These are phyloP conservation scores for Gila orcuttii DNA, from an alignment of 2,113 vertebrate species.

Conservation along the genomic window DNA sequence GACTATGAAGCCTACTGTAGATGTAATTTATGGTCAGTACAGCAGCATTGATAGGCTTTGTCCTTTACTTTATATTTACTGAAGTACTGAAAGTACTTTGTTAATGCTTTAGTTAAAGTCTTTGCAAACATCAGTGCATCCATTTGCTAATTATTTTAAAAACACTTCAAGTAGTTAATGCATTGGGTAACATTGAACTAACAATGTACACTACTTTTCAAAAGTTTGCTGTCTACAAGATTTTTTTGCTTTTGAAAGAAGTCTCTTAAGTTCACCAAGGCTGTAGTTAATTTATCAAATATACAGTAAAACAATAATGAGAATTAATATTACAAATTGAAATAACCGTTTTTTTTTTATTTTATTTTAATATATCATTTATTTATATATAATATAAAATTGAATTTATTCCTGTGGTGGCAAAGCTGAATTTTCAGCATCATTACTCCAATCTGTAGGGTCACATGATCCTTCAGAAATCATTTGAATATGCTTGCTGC, in stretches of 20 bases:
- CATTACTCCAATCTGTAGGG: background rate
- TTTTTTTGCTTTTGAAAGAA: background rate
- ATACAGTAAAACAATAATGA: background rate
- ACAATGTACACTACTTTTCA: background rate
- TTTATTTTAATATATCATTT: background rate
- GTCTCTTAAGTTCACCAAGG: background rate
- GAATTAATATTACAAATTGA: background rate
- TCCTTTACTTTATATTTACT: background rate
- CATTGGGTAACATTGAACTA: background rate
- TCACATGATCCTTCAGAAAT: background rate
- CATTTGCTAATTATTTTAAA: background rate
- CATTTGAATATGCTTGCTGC: background rate
- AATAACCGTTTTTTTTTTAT: background rate
- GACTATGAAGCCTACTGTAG: background rate
- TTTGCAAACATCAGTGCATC: background rate
- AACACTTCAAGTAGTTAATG: background rate
- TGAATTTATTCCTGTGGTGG: background rate
- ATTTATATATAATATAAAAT: background rate
- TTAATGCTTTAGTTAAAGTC: background rate
- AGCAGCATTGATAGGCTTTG: background rate
- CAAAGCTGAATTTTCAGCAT: background rate
- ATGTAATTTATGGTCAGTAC: conserved; percentile 4
- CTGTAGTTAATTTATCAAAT: background rate
- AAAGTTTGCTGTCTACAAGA: background rate
- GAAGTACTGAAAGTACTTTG: background rate